Conservation (phyloP, 2,113 vertebrate genomes). For the Psilopsiagon aurifrons region DNA sequence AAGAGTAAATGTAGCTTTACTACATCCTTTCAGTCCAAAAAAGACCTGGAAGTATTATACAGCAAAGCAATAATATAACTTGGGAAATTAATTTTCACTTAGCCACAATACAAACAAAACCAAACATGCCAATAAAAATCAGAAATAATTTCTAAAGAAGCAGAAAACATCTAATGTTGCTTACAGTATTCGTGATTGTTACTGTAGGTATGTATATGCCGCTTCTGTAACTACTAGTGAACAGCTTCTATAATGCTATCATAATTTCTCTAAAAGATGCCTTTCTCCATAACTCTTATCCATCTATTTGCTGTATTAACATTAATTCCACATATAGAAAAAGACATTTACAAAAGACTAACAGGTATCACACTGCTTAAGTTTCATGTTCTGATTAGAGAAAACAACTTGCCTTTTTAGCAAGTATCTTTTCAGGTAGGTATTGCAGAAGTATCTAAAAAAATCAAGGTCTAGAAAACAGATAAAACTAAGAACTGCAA, state of each 20-base stretch:
- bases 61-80: not conserved
- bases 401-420: not conserved
- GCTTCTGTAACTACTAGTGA: not conserved
- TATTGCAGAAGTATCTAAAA: not conserved
- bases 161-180: not conserved
- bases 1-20: not conserved
- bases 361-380: not conserved
- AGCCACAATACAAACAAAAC: not conserved
- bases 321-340: not conserved
- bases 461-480: not conserved
- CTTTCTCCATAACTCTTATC: not conserved
- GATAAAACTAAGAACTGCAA: not conserved
- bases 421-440: not conserved
- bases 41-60: not conserved
- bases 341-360: not conserved
- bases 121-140: not conserved
- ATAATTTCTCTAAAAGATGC: not conserved
- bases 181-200: not conserved
- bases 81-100: not conserved
- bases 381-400: not conserved
- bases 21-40: not conserved
- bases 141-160: not conserved
- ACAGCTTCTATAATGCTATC: not conserved
- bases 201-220: not conserved
- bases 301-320: not conserved